Evolutionary conservation across 2,888 invertebrate genomes (phyloP), one percentile per base, ranked within the genome.

Genomic region (Patella ulyssiponensis): DNA sequence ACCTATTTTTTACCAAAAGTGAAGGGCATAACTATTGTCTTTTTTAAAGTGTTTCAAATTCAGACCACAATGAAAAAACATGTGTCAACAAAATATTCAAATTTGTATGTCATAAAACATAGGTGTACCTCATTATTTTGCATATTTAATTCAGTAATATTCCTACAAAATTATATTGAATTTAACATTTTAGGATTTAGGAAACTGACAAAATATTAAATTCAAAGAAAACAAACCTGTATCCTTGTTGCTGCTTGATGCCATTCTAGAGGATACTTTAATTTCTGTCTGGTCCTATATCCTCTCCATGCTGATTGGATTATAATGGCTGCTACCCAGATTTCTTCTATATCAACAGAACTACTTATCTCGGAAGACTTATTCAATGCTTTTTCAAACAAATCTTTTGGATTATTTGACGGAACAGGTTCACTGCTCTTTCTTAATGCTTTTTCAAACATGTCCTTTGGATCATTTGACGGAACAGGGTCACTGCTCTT

Each of bases 291-390:
- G 1, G 82, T 78, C 17, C 73, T 44, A 79, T 83, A 84, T 0
- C 86, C 86, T 53, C 87, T 75, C 86, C 86, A 87, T 33, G 73
- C 74, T 1, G 86, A 83, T 79, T 88, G 85, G 33, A 88, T 87
- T 33, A 73, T 81, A 12, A 81, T 80, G 17, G 86, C 87, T 27
- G 87, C 83, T 76, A 79, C 44, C 80, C 80, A 82, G 53, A 82
- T 69, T 64, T 52, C 27, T 52, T 53, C 64, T 12, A 64, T 64
- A 20, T 15, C 15, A 11, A 64, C 14, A 23, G 64, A 64, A 64
- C 15, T 23, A 64, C 23, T 64, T 12, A 64, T 3, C 23, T 64
- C 53, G 14, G 14, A 54, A 5, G 58, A 33, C 33, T 52, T 71
- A 76, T 15, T 73, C 7, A 80, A 23, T 23, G 85, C 86, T 27